phyloP scores from a whole-genome alignment of 2,797 vertebrate genomes.

The Prionace glauca region DNA sequence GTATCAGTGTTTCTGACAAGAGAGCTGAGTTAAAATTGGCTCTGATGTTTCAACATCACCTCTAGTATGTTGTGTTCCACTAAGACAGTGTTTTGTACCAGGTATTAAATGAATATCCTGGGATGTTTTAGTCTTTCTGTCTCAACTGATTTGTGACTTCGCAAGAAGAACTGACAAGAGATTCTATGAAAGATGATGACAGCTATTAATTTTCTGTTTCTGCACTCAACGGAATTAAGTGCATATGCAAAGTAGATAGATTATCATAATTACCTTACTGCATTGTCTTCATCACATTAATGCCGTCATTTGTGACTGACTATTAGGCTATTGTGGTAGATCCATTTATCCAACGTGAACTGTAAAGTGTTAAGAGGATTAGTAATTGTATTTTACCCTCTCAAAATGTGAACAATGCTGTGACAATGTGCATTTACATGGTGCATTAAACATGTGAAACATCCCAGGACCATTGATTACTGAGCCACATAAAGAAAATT shows the following conservation, averaged over 20 bases:
- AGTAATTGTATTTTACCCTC: background rate
- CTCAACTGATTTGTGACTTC: background rate
- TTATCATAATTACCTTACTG: background rate
- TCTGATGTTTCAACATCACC: background rate
- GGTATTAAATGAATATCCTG: background rate
- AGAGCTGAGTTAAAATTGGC: background rate
- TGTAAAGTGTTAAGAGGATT: background rate
- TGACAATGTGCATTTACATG: background rate
- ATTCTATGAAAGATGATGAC: background rate
- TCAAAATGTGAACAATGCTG: background rate
- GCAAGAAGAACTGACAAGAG: background rate
- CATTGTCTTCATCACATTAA: background rate
- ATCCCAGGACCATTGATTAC: background rate
- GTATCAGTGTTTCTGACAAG: background rate
- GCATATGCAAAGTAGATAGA: background rate
- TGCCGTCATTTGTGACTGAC: background rate
- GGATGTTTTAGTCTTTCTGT: constrained; percentile 8
- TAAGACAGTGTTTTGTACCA: background rate
- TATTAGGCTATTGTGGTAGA: background rate
- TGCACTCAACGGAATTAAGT: background rate
- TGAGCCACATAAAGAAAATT: background rate
- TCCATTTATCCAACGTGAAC: background rate
- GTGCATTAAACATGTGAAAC: background rate
- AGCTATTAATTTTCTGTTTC: background rate
- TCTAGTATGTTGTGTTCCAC: background rate